These are phyloP conservation scores for human DNA, from an alignment of 2,113 vertebrate species.

Conservation along the genomic window DNA sequence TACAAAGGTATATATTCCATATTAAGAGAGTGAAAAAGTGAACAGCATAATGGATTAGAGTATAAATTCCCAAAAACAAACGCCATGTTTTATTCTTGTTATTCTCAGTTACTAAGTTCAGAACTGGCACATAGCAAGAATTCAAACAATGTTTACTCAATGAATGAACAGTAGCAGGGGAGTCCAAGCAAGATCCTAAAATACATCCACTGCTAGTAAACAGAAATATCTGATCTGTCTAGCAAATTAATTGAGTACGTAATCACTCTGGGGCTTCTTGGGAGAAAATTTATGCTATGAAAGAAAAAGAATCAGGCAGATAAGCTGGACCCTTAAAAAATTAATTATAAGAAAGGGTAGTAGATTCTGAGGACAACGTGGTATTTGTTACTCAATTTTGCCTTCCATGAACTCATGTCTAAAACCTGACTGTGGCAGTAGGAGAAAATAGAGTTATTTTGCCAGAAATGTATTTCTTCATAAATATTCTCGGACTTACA, in stretches of 20 bases:
- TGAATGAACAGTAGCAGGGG: not conserved
- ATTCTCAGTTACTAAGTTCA: constrained; percentile 6
- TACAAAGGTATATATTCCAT: not conserved
- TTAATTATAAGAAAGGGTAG: not conserved
- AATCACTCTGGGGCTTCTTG: not conserved
- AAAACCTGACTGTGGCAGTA: not conserved
- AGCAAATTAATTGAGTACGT: not conserved
- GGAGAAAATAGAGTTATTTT: not conserved
- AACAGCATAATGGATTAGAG: not conserved
- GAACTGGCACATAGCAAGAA: not conserved
- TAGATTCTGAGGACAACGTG: not conserved
- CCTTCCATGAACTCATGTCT: not conserved
- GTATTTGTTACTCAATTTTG: not conserved
- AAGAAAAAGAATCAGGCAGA: not conserved
- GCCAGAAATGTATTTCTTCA: not conserved
- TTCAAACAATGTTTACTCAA: not conserved
- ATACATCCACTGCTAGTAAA: not conserved
- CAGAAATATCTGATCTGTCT: not conserved
- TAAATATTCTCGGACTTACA: not conserved
- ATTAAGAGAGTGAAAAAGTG: not conserved
- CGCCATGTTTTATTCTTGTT: not conserved
- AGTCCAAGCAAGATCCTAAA: not conserved
- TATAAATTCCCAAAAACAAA: not conserved
- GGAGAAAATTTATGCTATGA: not conserved
- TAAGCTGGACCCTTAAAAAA: not conserved